Conservation (phyloP, 1,140 invertebrate genomes). For the Polypedilum vanderplanki region DNA sequence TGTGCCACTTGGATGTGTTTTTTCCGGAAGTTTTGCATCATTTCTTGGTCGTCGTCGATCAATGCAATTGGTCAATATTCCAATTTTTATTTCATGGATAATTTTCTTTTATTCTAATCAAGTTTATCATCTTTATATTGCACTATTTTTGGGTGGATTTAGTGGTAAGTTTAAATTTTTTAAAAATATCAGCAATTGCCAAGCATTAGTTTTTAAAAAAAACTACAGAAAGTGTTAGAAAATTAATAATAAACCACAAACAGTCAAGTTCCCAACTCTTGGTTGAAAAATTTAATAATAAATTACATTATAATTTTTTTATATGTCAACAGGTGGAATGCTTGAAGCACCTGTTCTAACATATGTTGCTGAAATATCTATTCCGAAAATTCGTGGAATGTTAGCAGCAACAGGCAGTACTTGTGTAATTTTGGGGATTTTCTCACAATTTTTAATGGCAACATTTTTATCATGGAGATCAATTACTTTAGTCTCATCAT, state of each 20-base stretch:
- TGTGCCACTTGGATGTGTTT: conserved; percentile 65
- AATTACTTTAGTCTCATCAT: conserved; percentile 58
- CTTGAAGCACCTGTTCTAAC: conserved; percentile 72
- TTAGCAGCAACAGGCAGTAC: conserved; percentile 64
- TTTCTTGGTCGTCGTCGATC: conserved; percentile 58
- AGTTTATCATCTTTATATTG: conserved; percentile 55
- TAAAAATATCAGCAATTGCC: too few species aligned
- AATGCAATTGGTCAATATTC: conserved; percentile 54
- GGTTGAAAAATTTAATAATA: too few species aligned
- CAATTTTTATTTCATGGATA: conserved; percentile 52
- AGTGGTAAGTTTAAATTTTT: too few species aligned
- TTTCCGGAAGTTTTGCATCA: conserved; percentile 62
- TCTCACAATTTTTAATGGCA: conserved; percentile 61
- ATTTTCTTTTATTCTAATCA: conserved; percentile 56
- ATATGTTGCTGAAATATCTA: conserved; percentile 71
- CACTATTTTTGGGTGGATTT: conserved; percentile 59
- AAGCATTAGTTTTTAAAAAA: too few species aligned
- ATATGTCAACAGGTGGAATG: conserved; percentile 59
- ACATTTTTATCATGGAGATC: conserved; percentile 61
- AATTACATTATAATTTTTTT: too few species aligned
- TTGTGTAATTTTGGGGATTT: conserved; percentile 63
- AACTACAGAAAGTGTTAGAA: too few species aligned
- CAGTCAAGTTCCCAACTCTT: too few species aligned
- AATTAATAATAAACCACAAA: too few species aligned
- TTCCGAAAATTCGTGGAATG: conserved; percentile 66